A percentile compares a stretch with the other conserved stretches of the same genome.
These are phyloP conservation scores for Miltochrista miniata DNA, from an alignment of 2,888 invertebrate species.

Conservation along the genomic window DNA sequence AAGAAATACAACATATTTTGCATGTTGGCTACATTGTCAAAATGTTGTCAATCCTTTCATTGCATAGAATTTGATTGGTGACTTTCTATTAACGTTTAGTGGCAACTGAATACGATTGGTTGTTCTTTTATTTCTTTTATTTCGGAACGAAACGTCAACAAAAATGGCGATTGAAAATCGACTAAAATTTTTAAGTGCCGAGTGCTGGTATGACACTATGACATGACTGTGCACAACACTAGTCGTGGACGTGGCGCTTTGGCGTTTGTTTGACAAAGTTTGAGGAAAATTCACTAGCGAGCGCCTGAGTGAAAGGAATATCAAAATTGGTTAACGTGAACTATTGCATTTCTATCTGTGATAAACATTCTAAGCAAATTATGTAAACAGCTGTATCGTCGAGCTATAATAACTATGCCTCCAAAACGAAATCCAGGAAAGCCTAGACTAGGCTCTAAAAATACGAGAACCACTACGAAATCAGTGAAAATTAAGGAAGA, in stretches of 20 bases:
- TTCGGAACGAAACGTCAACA: no score
- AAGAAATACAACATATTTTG: no score
- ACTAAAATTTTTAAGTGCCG: no score
- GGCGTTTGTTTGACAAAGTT: slow-evolving; percentile 19
- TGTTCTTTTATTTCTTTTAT: no score
- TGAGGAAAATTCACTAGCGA: slow-evolving; percentile 16
- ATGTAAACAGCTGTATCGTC: slow-evolving; percentile 31
- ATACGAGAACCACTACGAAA: slow-evolving; percentile 34
- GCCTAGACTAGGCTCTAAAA: slow-evolving; percentile 50
- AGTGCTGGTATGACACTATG: no score
- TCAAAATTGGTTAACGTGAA: slow-evolving; percentile 61
- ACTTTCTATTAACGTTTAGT: no score
- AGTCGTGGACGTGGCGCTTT: background rate
- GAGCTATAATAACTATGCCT: slow-evolving; percentile 50
- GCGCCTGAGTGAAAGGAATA: slow-evolving; percentile 80
- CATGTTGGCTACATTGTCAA: no score
- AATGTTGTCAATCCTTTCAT: no score
- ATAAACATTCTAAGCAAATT: slow-evolving; percentile 37
- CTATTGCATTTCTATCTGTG: slow-evolving; percentile 41
- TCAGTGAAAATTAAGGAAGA: slow-evolving; percentile 5
- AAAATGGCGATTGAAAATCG: no score
- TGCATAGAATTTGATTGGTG: no score
- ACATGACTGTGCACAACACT: no score
- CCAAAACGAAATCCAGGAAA: slow-evolving; percentile 58
- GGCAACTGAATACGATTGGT: no score